Base-by-base conservation (phyloP, 2,797 vertebrate genomes). In the Sternotherus odoratus region DNA sequence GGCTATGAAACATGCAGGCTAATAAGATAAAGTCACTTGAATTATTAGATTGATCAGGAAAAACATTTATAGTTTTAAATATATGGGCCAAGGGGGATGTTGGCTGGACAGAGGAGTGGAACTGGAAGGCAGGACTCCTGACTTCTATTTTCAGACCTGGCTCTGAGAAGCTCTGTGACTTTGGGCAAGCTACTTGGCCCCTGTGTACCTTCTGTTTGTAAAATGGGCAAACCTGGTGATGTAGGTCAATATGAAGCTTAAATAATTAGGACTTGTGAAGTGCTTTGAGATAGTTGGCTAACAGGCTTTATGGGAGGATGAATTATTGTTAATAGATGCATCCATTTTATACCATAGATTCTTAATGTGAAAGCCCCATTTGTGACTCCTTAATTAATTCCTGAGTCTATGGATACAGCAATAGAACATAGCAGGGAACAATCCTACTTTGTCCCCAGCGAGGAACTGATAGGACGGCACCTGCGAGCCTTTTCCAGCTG, bases 101-200 rank as follows among this genome's bases (percentile, higher is more conserved):
- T 19, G 30, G 30, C 16, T 17, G 17, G 48, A 11, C 17, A 8
- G 56, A 49, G 43, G 30, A 6, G n/a, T 4, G 83, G 49, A 3
- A 8, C 36, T 1, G 0, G 69, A 2, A 33, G 69, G 72, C 17
- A 46, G 24, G 48, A 82, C 49, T 11, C 0, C 2, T 0, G 24
- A 83, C 30, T 19, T 77, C 75, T 19, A 10, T 43, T 54, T 85
- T 33, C 43, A 15, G 39, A 8, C 72, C 78, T 77, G 90, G 66
- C 96, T 93, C 90, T 91, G 85, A 91, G 92, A 93, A 92, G 94
- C 88, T 77, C 82, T 83, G 91, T 46, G 92, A 90, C 89, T 79
- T 83, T 80, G 28, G 80, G 26, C 33, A 90, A 95, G 5, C 1
- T 0, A 0, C 77, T 74, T 46, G 63, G 60, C 1, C 0, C 28